Evolutionary conservation across 2,888 invertebrate genomes (phyloP).

Genomic region (Calephelis perditalis): DNA sequence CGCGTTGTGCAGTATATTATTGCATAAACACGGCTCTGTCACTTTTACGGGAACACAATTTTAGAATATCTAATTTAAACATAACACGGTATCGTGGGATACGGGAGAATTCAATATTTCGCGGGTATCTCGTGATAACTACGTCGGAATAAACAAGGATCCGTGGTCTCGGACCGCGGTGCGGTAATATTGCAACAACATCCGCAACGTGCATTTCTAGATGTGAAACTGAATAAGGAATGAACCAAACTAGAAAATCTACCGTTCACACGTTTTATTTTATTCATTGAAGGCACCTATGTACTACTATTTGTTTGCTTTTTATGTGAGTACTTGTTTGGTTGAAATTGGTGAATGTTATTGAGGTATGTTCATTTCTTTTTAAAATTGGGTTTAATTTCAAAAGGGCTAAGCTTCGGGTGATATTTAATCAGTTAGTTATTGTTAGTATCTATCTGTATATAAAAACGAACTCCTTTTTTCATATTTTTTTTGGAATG

Average conservation of each 20-base stretch:
- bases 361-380: too few species aligned
- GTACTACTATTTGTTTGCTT: neutral
- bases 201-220: constrained; percentile 12
- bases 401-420: too few species aligned
- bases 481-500: too few species aligned
- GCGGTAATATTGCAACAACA: constrained; percentile 15
- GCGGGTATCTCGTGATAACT: constrained; percentile 12
- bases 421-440: too few species aligned
- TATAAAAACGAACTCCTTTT: too few species aligned
- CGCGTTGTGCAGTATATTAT: too few species aligned
- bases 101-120: constrained; percentile 13
- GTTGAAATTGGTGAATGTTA: too few species aligned
- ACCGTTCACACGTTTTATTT: neutral
- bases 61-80: neutral
- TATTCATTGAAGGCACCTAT: neutral
- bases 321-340: neutral
- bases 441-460: too few species aligned
- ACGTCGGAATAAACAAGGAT: constrained; percentile 13
- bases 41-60: too few species aligned
- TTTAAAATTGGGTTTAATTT: too few species aligned
- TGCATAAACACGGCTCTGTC: too few species aligned
- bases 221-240: constrained; percentile 10
- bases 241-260: neutral
- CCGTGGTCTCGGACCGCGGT: constrained; percentile 11
- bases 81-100: neutral